Evolutionary conservation across 2,888 invertebrate species (phyloP).

Genomic region (Lycophotia porphyrea): DNA sequence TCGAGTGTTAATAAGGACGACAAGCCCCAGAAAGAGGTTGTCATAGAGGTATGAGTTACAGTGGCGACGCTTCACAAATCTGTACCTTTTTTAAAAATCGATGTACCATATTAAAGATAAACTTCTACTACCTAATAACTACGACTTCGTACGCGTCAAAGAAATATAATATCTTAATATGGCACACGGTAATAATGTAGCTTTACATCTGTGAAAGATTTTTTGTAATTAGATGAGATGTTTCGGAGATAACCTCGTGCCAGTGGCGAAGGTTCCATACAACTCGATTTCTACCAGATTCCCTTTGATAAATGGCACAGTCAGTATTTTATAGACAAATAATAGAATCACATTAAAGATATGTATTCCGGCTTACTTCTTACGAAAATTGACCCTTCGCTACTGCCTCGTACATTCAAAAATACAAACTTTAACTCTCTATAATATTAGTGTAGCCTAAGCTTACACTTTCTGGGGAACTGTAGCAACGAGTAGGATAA

Average conservation of each 20-base stretch:
- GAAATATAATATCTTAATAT: neutral
- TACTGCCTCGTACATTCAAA: neutral
- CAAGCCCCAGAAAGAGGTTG: neutral
- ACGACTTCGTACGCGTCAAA: neutral
- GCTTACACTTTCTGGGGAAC: neutral
- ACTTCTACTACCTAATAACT: neutral
- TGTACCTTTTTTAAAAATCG: neutral
- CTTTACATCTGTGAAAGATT: neutral
- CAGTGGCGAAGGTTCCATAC: too few species aligned
- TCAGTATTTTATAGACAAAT: too few species aligned
- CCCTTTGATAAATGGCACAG: too few species aligned
- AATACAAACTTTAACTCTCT: too few species aligned
- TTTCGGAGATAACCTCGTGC: neutral
- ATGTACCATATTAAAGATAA: neutral
- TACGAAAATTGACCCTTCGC: too few species aligned
- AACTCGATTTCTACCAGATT: too few species aligned
- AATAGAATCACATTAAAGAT: too few species aligned
- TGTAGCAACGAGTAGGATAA: neutral
- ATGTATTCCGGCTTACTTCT: too few species aligned
- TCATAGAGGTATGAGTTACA: neutral
- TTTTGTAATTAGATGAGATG: neutral
- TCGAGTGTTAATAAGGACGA: neutral
- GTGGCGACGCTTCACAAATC: neutral
- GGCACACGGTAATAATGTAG: neutral
- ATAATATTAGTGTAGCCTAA: neutral